Evolutionary conservation across 2,888 invertebrate genomes (phyloP).

Genomic region (Hofmannophila pseudospretella): DNA sequence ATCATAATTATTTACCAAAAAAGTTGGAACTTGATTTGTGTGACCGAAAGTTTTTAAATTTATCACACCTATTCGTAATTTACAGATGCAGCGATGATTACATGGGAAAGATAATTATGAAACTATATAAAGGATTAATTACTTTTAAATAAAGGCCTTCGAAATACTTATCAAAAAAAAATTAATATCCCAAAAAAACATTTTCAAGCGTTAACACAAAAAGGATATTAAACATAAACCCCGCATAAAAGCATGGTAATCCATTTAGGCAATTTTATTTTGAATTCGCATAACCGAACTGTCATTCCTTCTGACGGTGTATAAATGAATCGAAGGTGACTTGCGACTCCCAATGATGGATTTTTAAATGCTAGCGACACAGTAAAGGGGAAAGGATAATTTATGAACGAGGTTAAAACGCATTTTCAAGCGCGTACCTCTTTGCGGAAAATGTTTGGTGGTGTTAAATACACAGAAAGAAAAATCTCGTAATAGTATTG

Average conservation of each 20-base stretch:
- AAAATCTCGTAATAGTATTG: no score
- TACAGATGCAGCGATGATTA: no score
- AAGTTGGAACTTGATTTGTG: no score
- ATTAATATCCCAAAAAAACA: neutral
- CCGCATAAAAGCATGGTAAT: conserved; percentile 25
- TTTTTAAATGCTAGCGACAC: conserved; percentile 67
- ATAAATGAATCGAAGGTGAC: conserved; percentile 67
- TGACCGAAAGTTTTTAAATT: no score
- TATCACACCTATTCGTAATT: no score
- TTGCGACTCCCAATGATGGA: conserved; percentile 62
- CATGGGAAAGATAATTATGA: no score
- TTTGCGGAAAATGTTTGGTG: neutral
- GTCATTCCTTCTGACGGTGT: conserved; percentile 58
- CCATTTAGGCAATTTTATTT: conserved; percentile 63
- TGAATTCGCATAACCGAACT: conserved; percentile 60
- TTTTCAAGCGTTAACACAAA: conserved; percentile 1
- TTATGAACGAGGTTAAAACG: conserved; percentile 39
- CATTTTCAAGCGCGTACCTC: conserved; percentile 9
- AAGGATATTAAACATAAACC: conserved; percentile 8
- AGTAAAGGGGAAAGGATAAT: conserved; percentile 48
- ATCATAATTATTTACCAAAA: no score
- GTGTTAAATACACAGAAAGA: neutral
- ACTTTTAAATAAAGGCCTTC: no score
- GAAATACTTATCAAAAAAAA: no score
- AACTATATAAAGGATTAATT: no score